Conservation (phyloP, 2,888 invertebrate species). For the Agrenia bidenticulata region DNA sequence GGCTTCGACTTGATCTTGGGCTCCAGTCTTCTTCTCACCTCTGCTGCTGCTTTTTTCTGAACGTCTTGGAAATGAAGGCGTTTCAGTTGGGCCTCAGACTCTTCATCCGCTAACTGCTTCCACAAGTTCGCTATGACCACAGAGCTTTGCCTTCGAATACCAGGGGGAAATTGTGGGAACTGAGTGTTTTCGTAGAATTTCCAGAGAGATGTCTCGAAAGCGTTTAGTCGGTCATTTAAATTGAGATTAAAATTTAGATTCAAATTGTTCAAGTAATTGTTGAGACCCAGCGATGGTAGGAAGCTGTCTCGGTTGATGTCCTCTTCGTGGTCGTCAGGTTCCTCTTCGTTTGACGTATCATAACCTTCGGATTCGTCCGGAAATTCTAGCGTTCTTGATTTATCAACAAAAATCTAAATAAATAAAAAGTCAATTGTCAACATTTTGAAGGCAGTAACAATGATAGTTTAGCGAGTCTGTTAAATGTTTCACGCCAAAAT, state of each 20-base stretch:
- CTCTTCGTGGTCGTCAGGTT: not conserved
- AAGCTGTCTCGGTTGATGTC: not conserved
- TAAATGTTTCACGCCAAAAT: no score
- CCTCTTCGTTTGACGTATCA: not conserved
- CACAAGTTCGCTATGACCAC: slow-evolving; percentile 22
- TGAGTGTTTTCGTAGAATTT: slow-evolving; percentile 47
- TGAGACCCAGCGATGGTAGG: slow-evolving; percentile 17
- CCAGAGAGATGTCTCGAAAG: slow-evolving; percentile 44
- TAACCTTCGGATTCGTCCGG: slow-evolving; percentile 22
- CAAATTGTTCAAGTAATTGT: slow-evolving; percentile 47
- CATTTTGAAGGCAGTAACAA: no score
- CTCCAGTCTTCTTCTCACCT: not conserved
- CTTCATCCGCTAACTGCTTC: slow-evolving; percentile 22
- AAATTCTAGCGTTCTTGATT: slow-evolving; percentile 19
- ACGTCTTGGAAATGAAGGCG: slow-evolving; percentile 11
- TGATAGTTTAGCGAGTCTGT: no score
- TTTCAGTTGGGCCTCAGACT: not conserved
- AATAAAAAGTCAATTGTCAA: slow-evolving; percentile 2
- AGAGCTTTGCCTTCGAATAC: not conserved
- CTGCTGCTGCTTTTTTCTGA: slow-evolving; percentile 1
- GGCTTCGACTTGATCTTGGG: not conserved
- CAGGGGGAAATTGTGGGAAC: slow-evolving; percentile 24
- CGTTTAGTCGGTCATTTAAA: slow-evolving; percentile 30
- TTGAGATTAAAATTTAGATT: slow-evolving; percentile 47
- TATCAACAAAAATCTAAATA: slow-evolving; percentile 32